These are phyloP conservation scores for Macrocentrus cingulum DNA, from an alignment of 1,140 invertebrate species.

Conservation along the genomic window DNA sequence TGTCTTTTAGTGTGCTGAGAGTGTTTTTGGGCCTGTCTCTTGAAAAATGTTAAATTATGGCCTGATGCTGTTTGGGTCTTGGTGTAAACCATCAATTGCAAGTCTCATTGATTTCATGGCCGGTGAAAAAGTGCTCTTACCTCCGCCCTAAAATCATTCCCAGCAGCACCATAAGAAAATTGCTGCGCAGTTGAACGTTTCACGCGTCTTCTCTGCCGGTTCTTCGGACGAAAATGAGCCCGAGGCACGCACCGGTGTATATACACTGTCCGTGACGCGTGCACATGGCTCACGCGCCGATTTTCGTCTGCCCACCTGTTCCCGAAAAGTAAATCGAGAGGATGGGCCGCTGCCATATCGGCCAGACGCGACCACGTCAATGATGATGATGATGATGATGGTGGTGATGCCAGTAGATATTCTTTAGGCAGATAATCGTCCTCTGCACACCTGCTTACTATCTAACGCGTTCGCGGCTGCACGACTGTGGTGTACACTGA, in stretches of 20 bases:
- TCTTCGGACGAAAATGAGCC: neutral
- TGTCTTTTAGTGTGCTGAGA: neutral
- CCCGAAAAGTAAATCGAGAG: constrained; percentile 38
- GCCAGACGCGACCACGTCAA: constrained; percentile 13
- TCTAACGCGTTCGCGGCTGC: too few species aligned
- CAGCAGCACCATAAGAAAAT: constrained; percentile 2
- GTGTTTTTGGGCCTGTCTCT: neutral
- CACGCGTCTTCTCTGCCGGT: neutral
- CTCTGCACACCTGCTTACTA: constrained; percentile 29
- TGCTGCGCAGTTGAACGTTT: constrained; percentile 11
- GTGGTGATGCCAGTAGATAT: constrained; percentile 33
- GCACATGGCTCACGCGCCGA: constrained; percentile 25
- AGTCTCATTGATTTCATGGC: constrained; percentile 15
- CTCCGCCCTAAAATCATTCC: constrained; percentile 18
- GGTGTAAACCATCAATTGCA: constrained; percentile 10
- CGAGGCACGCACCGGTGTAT: constrained; percentile 23
- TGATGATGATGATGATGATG: constrained; percentile 23
- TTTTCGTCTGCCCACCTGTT: constrained; percentile 39
- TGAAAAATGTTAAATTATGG: too few species aligned
- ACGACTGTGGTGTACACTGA: too few species aligned
- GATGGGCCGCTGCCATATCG: constrained; percentile 22
- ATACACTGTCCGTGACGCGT: too few species aligned
- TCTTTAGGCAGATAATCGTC: constrained; percentile 39
- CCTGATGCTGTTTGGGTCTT: neutral
- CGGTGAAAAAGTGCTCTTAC: neutral